Base-by-base conservation (phyloP, 2,797 vertebrate genomes). In the Cyprinodon diabolis region DNA sequence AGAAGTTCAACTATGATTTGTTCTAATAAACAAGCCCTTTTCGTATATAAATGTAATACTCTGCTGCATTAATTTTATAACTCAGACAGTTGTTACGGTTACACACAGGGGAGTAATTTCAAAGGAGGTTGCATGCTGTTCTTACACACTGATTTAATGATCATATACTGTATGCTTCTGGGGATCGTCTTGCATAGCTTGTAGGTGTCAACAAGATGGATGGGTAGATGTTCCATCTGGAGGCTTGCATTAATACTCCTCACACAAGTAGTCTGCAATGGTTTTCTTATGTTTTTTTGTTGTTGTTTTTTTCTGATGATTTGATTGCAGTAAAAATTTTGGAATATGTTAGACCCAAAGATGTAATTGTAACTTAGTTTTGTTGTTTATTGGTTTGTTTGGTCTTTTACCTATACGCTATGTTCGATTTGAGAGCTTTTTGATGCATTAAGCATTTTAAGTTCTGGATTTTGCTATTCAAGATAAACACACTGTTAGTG, bases 61-160 rank as follows among this genome's bases (percentile, higher is more conserved):
- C 79, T 21, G 40, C 81, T 77, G 81, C 65, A 71, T 79, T 86
- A 84, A 85, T 85, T 19, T 56, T 70, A 57, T 69, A 81, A 75
- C 75, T 75, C 67, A 78, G 74, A 75, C 77, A 57, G 66, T 60
- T 80, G 83, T 86, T 74, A 80, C 74, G 68, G 82, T 86, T 84
- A 83, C 76, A 79, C 80, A 81, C 35, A 25, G 66, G 69, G 70
- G 85, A 84, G 87, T 74, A 80, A 79, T 73, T 84, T 87, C 88
- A 89, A 84, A 82, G 72, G 67, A 84, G 78, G 58, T 23, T 72
- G 73, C 71, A 78, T 76, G 66, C 72, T 76, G 69, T 83, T 78
- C 77, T 76, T 72, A 73, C 73, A 72, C 71, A 60, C 72, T 79
- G 76, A 83, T 86, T 80, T 76, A 83, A 84, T 83, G 74, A 66